These are phyloP conservation scores for Nephrocerus scutellatus DNA, from an alignment of 2,888 invertebrate genomes.

Conservation along the genomic window DNA sequence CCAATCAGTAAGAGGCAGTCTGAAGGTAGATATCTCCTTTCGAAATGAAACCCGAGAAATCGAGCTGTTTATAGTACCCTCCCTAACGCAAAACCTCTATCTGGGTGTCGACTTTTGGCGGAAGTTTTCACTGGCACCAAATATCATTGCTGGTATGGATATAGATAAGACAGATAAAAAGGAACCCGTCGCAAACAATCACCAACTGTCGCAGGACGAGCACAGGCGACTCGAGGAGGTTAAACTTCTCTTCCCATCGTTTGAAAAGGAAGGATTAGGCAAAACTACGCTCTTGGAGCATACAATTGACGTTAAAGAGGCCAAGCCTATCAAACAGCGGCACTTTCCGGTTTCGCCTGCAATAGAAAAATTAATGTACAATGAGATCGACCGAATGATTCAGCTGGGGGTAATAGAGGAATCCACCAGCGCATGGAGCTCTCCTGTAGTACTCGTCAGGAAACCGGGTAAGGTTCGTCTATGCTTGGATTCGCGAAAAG, in stretches of 20 bases:
- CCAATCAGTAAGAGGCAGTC: slow-evolving; percentile 10
- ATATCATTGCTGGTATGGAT: slow-evolving; percentile 3
- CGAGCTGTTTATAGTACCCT: slow-evolving; percentile 10
- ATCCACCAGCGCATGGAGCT: slow-evolving; percentile 31
- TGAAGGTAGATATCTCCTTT: slow-evolving; percentile 7
- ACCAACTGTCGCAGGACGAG: slow-evolving; percentile 1
- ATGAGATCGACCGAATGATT: slow-evolving; percentile 34
- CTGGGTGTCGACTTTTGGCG: slow-evolving; percentile 17
- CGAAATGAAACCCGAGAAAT: background rate
- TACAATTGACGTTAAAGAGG: slow-evolving; percentile 17
- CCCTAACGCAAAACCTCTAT: slow-evolving; percentile 13
- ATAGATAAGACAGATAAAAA: background rate
- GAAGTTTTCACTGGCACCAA: background rate
- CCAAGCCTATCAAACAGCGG: slow-evolving; percentile 20
- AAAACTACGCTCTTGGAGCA: slow-evolving; percentile 18
- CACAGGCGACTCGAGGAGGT: background rate
- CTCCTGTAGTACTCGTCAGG: slow-evolving; percentile 28
- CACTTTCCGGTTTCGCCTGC: slow-evolving; percentile 21
- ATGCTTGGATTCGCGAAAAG: slow-evolving; percentile 31
- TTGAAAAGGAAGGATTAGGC: slow-evolving; percentile 14
- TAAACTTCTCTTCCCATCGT: slow-evolving; percentile 14
- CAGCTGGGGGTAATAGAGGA: slow-evolving; percentile 29
- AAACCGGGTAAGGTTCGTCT: slow-evolving; percentile 27
- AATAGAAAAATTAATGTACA: slow-evolving; percentile 17
- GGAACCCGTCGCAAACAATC: background rate